These are phyloP conservation scores for Pammene fasciana DNA, from an alignment of 2,888 invertebrate genomes.

Conservation along the genomic window DNA sequence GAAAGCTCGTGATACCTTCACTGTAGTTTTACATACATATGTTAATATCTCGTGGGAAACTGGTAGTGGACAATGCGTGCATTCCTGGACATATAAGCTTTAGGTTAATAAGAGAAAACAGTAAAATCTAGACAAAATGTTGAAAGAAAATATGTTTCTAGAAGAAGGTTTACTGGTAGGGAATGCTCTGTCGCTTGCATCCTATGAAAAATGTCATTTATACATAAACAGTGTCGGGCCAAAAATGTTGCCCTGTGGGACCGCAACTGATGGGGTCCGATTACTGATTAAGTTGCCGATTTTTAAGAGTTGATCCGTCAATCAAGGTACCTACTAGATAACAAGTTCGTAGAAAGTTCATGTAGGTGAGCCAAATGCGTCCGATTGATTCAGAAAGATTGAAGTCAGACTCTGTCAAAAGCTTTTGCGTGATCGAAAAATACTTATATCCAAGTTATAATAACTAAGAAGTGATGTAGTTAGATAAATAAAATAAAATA, in stretches of 20 bases:
- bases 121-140: not conserved
- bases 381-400: not conserved
- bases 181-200: no score
- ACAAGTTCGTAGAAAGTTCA: not conserved
- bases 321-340: not conserved
- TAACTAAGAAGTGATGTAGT: no score
- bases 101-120: not conserved
- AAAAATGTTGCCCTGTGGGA: not conserved
- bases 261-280: not conserved
- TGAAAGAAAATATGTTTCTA: no score
- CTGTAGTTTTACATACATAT: slow-evolving; percentile 12
- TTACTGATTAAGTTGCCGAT: not conserved
- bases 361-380: not conserved
- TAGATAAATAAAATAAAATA: no score
- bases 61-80: slow-evolving; percentile 1
- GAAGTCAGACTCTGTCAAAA: not conserved
- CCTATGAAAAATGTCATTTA: not conserved
- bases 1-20: slow-evolving; percentile 13
- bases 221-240: not conserved
- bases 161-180: no score
- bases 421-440: not conserved
- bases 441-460: no score
- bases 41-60: slow-evolving; percentile 13
- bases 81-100: not conserved
- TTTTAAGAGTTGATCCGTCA: not conserved